Evolutionary conservation across 1,140 invertebrate species (phyloP).

Genomic region (Paramacrobiotus metropolitanus): DNA sequence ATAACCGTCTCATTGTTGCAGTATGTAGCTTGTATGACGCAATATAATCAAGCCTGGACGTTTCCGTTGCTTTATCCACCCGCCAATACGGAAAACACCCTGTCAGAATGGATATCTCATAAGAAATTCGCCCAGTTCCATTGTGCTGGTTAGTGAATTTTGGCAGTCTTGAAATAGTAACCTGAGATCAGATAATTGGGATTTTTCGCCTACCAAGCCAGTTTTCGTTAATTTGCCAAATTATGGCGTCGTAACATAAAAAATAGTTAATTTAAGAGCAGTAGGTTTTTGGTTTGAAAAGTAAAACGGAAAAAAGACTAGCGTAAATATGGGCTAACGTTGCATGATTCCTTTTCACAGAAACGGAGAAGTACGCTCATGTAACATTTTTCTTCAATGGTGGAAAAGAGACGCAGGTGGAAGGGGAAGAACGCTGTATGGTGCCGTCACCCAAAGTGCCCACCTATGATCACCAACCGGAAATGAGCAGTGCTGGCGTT

Average conservation of each 20-base stretch:
- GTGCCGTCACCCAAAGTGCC: conserved; percentile 23
- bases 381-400: conserved; percentile 26
- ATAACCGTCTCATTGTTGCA: conserved; percentile 6
- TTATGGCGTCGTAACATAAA: no score
- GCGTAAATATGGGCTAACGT: conserved; percentile 17
- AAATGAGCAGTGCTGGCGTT: conserved; percentile 21
- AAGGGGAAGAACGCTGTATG: conserved; percentile 20
- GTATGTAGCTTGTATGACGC: conserved; percentile 22
- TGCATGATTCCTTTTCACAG: conserved; percentile 10
- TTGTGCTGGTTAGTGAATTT: conserved; percentile 19
- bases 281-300: no score
- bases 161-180: no score
- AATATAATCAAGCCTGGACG: conserved; percentile 27
- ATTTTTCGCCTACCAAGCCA: no score
- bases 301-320: no score
- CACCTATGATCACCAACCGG: conserved; percentile 22
- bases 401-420: conserved; percentile 18
- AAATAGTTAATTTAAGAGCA: no score
- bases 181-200: no score
- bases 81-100: conserved; percentile 22
- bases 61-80: conserved; percentile 25
- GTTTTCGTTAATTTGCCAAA: no score
- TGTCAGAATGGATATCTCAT: conserved; percentile 24
- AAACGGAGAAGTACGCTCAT: conserved; percentile 25
- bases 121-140: conserved; percentile 23